Percentiles rank a stretch among this genome's conserved stretches.
Evolutionary conservation across 1,140 invertebrate genomes (phyloP).

Genomic region (Euura lappo): DNA sequence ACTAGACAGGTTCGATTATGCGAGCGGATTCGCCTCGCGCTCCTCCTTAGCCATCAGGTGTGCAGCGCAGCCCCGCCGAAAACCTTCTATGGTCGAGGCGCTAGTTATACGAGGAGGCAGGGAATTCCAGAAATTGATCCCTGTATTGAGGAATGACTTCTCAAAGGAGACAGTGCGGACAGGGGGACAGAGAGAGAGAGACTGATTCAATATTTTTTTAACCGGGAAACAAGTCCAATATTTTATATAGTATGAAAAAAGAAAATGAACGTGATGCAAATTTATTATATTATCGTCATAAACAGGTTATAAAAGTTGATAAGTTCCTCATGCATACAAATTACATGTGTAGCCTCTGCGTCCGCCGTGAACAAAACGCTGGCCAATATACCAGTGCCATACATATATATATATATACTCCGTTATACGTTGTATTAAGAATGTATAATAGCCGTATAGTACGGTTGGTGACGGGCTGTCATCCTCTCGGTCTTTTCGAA

Average conservation of each 20-base stretch:
- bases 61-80: no score
- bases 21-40: no score
- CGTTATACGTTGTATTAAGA: constrained; percentile 35
- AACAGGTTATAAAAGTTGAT: constrained; percentile 51
- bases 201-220: no score
- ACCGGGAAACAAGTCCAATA: not conserved
- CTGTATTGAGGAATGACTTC: no score
- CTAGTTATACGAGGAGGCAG: no score
- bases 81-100: no score
- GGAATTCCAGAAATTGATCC: no score
- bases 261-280: constrained; percentile 46
- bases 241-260: constrained; percentile 35
- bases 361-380: no score
- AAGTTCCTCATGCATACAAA: constrained; percentile 11
- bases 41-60: not conserved
- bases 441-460: constrained; percentile 44
- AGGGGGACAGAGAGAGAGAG: no score
- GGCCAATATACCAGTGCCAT: not conserved
- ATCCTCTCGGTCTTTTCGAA: constrained; percentile 15
- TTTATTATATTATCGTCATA: constrained; percentile 50
- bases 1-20: not conserved
- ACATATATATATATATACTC: constrained; percentile 13
- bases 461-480: constrained; percentile 48
- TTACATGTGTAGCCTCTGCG: not conserved
- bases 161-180: no score